Evolutionary conservation across 1,140 invertebrate species (phyloP).

Genomic region (Stenopsyche tienmushanensis): DNA sequence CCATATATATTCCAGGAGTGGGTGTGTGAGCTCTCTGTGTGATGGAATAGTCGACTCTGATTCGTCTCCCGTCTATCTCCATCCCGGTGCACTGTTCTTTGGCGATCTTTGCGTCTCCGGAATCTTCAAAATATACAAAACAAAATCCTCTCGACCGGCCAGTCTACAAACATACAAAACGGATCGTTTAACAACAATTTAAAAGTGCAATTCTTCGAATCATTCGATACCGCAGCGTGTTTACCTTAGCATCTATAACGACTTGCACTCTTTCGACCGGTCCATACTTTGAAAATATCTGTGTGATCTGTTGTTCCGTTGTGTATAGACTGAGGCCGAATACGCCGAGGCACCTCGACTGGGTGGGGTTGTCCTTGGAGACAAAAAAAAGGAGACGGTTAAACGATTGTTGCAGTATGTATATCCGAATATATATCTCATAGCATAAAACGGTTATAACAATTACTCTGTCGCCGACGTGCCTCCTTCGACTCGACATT

Average conservation of each 20-base stretch:
- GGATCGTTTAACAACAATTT: not conserved
- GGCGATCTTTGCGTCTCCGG: conserved; percentile 89
- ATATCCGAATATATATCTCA: not conserved
- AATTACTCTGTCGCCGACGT: conserved; percentile 53
- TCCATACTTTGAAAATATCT: conserved; percentile 92
- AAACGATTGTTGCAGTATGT: too few relatives aligned
- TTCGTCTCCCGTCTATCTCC: conserved; percentile 90
- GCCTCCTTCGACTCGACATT: conserved; percentile 53
- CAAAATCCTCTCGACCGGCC: conserved; percentile 93
- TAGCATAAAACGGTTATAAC: not conserved
- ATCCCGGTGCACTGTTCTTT: conserved; percentile 92
- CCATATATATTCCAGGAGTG: conserved; percentile 97
- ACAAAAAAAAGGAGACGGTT: conserved; percentile 38
- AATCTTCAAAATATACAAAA: conserved; percentile 92
- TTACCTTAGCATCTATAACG: conserved; percentile 93
- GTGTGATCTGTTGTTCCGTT: conserved; percentile 88
- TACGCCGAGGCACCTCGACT: conserved; percentile 88
- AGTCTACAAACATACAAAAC: conserved; percentile 59
- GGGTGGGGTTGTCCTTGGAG: conserved; percentile 85
- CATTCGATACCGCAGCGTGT: conserved; percentile 45
- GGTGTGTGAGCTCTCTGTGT: conserved; percentile 97
- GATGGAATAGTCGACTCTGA: conserved; percentile 95
- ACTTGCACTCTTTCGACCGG: conserved; percentile 91
- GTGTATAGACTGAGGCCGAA: conserved; percentile 94
- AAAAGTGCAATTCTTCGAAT: not conserved